Evolutionary conservation across 2,113 vertebrate genomes (phyloP), one percentile per base, ranked within the genome.

Genomic region (Corythornis cristatus): DNA sequence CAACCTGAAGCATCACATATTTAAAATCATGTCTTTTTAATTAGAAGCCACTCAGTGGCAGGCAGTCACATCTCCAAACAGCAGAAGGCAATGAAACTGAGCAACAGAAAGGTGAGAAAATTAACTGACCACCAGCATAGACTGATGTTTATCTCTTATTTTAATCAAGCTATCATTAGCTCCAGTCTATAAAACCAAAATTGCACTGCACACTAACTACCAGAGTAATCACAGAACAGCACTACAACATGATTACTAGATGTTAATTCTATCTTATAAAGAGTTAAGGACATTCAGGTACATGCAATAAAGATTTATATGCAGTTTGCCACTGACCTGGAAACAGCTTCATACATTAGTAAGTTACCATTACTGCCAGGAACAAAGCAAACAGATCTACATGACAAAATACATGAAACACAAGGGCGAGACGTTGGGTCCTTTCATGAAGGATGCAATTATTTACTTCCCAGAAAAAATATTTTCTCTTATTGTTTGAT

Each of bases 111-210:
- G 88, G 89, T 76, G 67, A 88, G 72, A 65, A 86, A 93, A 86
- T 77, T 53, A 77, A 73, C 60, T 45, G 40, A 25, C 45, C 72
- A 70, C 60, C 53, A 85, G 20, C 67, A 67, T 19, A 50, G 64
- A 67, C 43, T 0, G 0, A 48, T 54, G 35, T 61, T 83, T 81
- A 75, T 45, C 60, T 60, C 91, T 92, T 64, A 83, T 68, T 93
- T 94, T 88, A 93, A 95, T 87, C 67, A 85, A 93, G n/a, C 50
- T 88, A 78, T 64, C 75, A 75, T 80, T 72, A 93, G 76, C 87
- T 93, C 56, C 85, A 91, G 75, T 86, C 89, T 91, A 72, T 91
- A 95, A 93, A 96, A 80, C 72, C 72, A 88, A 85, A 88, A 91
- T 67, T 96, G 68, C 57, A 51, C 23, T 81, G 75, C 79, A 91